phyloP scores from a whole-genome alignment of 2,797 vertebrate species.

The Catharus ustulatus region DNA sequence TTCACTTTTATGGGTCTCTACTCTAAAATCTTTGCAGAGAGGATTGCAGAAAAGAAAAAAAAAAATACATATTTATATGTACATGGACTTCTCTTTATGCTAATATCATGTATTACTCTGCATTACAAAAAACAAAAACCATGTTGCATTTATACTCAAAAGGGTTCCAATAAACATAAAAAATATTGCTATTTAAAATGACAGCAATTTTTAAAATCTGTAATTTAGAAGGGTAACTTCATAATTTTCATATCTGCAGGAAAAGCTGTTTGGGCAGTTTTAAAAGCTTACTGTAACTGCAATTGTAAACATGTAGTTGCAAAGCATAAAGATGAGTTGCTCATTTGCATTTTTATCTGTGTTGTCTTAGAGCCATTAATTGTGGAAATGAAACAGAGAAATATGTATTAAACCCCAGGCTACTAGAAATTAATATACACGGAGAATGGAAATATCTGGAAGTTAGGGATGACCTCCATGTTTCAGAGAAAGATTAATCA shows the following conservation, averaged over 20 bases:
- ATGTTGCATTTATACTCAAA: neutral
- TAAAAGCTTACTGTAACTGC: conserved; percentile 40
- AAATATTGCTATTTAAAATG: conserved; percentile 11
- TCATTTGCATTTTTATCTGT: conserved; percentile 51
- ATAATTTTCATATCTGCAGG: conserved; percentile 32
- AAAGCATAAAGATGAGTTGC: conserved; percentile 44
- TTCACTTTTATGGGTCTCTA: neutral
- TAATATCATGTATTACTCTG: neutral
- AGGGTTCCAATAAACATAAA: neutral
- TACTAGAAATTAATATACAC: conserved; percentile 31
- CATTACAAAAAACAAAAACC: neutral
- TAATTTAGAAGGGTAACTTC: conserved; percentile 47
- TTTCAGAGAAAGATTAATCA: conserved; percentile 27
- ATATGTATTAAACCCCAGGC: conserved; percentile 25
- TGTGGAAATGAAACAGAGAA: conserved; percentile 44
- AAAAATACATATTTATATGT: neutral
- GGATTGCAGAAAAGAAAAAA: neutral
- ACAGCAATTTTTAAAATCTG: conserved; percentile 20
- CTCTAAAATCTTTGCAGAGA: conserved; percentile 3
- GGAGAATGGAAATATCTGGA: conserved; percentile 27
- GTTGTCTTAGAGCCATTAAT: conserved; percentile 63
- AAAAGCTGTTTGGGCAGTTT: conserved; percentile 42
- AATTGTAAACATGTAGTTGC: conserved; percentile 41
- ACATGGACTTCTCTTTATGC: neutral
- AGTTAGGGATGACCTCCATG: conserved; percentile 33